These are phyloP conservation scores for Triplophysa siluroides DNA, from an alignment of 2,113 vertebrate genomes.

Conservation along the genomic window DNA sequence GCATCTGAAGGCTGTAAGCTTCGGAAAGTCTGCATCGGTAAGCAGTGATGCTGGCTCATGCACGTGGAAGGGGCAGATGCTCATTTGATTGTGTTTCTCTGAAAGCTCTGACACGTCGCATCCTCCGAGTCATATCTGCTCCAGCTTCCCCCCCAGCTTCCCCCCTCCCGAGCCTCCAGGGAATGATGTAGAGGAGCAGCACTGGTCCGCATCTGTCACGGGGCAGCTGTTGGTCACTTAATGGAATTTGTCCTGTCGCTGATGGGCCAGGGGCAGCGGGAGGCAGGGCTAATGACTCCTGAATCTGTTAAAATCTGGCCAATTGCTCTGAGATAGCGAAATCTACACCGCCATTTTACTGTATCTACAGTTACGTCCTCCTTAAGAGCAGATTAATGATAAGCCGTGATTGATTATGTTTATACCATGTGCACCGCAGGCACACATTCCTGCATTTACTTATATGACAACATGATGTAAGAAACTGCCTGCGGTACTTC, in stretches of 20 bases:
- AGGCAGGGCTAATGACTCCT: slow-evolving; percentile 58
- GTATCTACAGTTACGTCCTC: slow-evolving; percentile 8
- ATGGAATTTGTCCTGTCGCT: slow-evolving; percentile 67
- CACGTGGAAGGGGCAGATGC: slow-evolving; percentile 66
- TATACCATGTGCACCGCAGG: not conserved
- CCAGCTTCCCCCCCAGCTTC: slow-evolving; percentile 52
- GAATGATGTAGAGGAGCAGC: slow-evolving; percentile 60
- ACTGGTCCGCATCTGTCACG: slow-evolving; percentile 73
- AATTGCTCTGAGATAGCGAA: slow-evolving; percentile 58
- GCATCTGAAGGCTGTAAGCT: slow-evolving; percentile 4
- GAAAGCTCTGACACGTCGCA: slow-evolving; percentile 65
- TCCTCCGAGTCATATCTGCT: slow-evolving; percentile 63
- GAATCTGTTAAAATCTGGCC: slow-evolving; percentile 58
- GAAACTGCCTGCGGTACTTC: not conserved
- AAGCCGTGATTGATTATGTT: not conserved
- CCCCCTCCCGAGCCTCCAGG: slow-evolving; percentile 67
- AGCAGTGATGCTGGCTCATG: slow-evolving; percentile 22
- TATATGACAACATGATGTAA: not conserved
- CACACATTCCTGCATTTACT: slow-evolving; percentile 23
- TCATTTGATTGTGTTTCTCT: slow-evolving; percentile 61
- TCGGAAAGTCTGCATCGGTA: slow-evolving; percentile 22
- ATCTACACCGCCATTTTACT: slow-evolving; percentile 42
- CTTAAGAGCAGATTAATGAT: slow-evolving; percentile 27
- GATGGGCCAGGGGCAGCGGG: slow-evolving; percentile 34
- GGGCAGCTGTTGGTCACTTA: slow-evolving; percentile 74